Evolutionary conservation across 2,888 invertebrate genomes (phyloP).

Genomic region (Drosophila stalkeri): DNA sequence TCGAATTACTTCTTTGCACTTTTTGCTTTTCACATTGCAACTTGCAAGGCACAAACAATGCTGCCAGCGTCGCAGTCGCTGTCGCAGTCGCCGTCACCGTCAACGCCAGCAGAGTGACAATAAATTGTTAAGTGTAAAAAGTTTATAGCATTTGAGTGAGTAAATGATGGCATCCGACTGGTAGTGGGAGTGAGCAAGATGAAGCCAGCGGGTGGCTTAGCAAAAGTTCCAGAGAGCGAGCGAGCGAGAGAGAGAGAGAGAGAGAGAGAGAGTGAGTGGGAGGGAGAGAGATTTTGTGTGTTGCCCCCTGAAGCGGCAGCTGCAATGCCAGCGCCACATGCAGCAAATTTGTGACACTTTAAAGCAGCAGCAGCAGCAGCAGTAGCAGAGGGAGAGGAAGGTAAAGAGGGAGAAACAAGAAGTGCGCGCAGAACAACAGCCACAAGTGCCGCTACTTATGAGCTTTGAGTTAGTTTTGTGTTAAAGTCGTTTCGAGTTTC

Average conservation of each 20-base stretch:
- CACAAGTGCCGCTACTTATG: conserved; percentile 24
- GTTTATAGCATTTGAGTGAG: conserved; percentile 77
- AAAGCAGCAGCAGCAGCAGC: conserved; percentile 30
- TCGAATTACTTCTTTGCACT: conserved; percentile 59
- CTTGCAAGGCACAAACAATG: conserved; percentile 45
- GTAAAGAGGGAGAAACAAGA: neutral
- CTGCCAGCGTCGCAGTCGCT: conserved; percentile 12
- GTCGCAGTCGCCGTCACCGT: conserved; percentile 1
- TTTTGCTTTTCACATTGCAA: conserved; percentile 40
- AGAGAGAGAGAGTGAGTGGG: too few relatives aligned
- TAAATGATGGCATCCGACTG: conserved; percentile 66
- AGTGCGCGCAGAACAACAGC: conserved; percentile 12
- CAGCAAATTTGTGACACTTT: conserved; percentile 48
- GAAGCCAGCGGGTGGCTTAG: conserved; percentile 32
- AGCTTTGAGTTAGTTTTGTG: conserved; percentile 43
- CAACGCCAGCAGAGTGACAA: conserved; percentile 67
- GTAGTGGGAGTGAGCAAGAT: conserved; percentile 5
- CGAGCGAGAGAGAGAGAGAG: too few relatives aligned
- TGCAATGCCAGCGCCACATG: conserved; percentile 25
- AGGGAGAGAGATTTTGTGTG: conserved; percentile 49
- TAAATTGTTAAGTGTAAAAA: conserved; percentile 79
- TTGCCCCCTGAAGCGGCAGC: conserved; percentile 27
- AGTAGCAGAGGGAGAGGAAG: neutral
- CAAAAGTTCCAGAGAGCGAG: conserved; percentile 48
- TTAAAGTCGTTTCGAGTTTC: conserved; percentile 49